Evolutionary conservation across 2,113 vertebrate species (phyloP).

Genomic region (Rissa tridactyla): DNA sequence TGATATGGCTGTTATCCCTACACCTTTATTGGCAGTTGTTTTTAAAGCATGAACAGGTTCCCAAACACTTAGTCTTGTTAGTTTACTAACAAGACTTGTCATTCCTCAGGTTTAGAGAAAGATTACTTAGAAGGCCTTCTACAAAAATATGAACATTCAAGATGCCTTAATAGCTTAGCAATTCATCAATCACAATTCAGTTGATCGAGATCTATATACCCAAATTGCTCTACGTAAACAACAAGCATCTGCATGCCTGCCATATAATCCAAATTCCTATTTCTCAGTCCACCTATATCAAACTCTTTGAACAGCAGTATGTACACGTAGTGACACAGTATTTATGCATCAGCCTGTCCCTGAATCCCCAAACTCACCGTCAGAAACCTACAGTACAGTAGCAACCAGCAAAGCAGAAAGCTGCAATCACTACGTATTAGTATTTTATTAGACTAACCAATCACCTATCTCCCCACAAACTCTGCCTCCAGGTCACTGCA

Average conservation of each 20-base stretch:
- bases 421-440: no score
- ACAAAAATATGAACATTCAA: background rate
- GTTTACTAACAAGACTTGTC: background rate
- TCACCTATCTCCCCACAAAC: accelerated
- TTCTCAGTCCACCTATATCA: background rate
- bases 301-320: background rate
- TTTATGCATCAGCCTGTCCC: background rate
- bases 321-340: accelerated
- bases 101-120: background rate
- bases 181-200: background rate
- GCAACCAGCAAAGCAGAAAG: background rate
- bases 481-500: background rate
- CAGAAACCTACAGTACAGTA: background rate
- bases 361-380: background rate
- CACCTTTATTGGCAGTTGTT: background rate
- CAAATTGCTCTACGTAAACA: background rate
- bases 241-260: background rate
- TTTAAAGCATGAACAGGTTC: background rate
- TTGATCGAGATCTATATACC: background rate
- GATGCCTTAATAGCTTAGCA: background rate
- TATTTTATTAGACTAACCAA: background rate
- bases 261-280: background rate
- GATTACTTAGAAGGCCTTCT: background rate
- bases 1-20: background rate
- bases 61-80: background rate